Evolutionary conservation across 1,140 invertebrate genomes (phyloP), one percentile per base, ranked within the genome.

Genomic region (Polypedilum vanderplanki): DNA sequence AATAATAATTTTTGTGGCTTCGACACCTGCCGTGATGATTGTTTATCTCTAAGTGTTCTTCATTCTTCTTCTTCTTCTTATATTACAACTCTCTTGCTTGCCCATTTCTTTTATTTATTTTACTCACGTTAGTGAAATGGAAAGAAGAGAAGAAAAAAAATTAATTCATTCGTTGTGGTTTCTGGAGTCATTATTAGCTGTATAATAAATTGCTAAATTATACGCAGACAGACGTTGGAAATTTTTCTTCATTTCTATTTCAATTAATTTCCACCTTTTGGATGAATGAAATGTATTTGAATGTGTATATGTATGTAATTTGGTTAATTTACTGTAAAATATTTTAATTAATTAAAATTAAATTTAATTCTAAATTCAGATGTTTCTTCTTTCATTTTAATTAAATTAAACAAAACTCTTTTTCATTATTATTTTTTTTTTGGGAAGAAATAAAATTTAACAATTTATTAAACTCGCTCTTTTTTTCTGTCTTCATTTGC

Each of bases 261-360:
- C 46, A 57, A 57, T 57, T 57, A 57, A 57, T 57, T 57, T 57
- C 46, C 46, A 57, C 46, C 46, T 57, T 33, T 33, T 33, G 24
- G 24, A 33, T 33, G 24, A 33, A 33, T 33, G 24, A 33, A 33
- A 33, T 33, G 24, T 33, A 33, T 33, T 33, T 33, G 5, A 33
- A 57, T 57, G 46, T 15, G 46, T 57, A 8, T 46, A 46, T 15
- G 8, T 9, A 9, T 12, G 46, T 57, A 57, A 57, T 57, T 57
- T 57, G 15, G 12, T 57, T 57, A 57, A 57, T 57, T 57, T 15
- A 57, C 46, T 57, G 46, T 57, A 57, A 57, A 57, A 57, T 57
- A 57, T 57, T 57, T 57, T 57, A 57, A 57, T 57, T 57, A 57
- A 57, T 57, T 57, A 57, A 57, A 57, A n/a, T 57, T 57, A 57